Percentiles rank a stretch among this genome's conserved stretches.
phyloP scores from a whole-genome alignment of 2,113 vertebrate species.

The Equus przewalskii region DNA sequence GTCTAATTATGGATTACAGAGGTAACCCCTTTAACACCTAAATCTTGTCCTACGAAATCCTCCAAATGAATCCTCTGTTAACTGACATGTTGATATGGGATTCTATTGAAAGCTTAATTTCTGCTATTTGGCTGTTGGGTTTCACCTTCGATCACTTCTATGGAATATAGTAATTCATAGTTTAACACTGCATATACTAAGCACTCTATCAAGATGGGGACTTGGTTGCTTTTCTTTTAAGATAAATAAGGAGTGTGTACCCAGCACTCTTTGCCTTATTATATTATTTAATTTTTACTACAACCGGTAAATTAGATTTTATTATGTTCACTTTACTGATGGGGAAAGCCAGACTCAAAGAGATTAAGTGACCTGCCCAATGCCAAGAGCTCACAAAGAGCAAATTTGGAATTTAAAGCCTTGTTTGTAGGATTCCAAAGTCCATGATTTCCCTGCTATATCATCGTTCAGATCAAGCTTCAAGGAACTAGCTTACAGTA shows the following conservation, averaged over 20 bases:
- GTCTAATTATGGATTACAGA: not conserved
- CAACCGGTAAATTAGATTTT: slow-evolving; percentile 40
- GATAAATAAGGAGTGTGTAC: not conserved
- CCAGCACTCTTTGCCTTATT: not conserved
- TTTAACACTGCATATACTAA: not conserved
- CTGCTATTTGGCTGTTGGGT: not conserved
- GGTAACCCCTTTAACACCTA: not conserved
- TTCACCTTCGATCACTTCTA: not conserved
- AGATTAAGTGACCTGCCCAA: not conserved
- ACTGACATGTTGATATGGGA: not conserved
- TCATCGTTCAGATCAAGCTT: not conserved
- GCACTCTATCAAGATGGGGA: not conserved
- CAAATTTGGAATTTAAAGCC: not conserved
- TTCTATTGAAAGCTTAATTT: not conserved
- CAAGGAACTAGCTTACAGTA: not conserved
- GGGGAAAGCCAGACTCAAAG: not conserved
- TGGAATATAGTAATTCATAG: not conserved
- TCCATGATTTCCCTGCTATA: not conserved
- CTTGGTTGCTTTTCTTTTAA: slow-evolving; percentile 11
- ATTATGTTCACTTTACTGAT: slow-evolving; percentile 21
- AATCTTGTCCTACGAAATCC: not conserved
- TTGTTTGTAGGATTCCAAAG: not conserved
- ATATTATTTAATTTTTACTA: slow-evolving; percentile 16
- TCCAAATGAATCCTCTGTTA: not conserved
- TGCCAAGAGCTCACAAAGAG: not conserved